Evolutionary conservation across 2,888 invertebrate species (phyloP).

Genomic region (Polia nebulosa): DNA sequence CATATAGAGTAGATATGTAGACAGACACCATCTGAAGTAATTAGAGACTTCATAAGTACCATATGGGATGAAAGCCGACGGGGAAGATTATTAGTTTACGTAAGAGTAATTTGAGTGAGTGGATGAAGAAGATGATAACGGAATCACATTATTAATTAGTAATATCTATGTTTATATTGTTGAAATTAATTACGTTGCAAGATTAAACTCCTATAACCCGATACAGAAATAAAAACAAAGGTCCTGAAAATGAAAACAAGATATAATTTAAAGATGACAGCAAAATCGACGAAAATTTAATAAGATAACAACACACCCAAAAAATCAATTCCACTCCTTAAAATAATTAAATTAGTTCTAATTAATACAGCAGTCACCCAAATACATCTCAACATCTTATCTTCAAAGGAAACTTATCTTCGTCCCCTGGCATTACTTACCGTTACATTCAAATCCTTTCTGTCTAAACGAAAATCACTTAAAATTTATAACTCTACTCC

Average conservation of each 20-base stretch:
- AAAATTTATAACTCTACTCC: conserved; percentile 65
- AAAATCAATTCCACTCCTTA: conserved; percentile 8
- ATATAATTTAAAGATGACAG: not conserved
- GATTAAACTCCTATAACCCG: not conserved
- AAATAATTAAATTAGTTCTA: conserved; percentile 52
- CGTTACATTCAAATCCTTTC: conserved; percentile 62
- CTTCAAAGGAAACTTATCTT: conserved; percentile 40
- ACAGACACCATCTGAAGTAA: conserved; percentile 57
- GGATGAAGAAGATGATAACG: conserved; percentile 18
- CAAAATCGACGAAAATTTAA: not conserved
- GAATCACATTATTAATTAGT: conserved; percentile 3
- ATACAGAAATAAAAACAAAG: not conserved
- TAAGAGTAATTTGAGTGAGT: conserved; percentile 43
- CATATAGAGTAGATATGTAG: conserved; percentile 49
- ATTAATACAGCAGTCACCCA: conserved; percentile 33
- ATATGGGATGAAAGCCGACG: conserved; percentile 57
- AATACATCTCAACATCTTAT: conserved; percentile 40
- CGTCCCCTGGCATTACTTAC: conserved; percentile 43
- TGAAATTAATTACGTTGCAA: not conserved
- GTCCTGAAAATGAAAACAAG: not conserved
- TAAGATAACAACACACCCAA: conserved; percentile 15
- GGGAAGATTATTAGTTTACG: conserved; percentile 62
- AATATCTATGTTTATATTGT: not conserved
- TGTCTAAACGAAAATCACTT: conserved; percentile 66
- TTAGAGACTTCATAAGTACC: conserved; percentile 62